Base-by-base conservation (phyloP, 2,113 vertebrate genomes). In the Cranoglanis bouderius region DNA sequence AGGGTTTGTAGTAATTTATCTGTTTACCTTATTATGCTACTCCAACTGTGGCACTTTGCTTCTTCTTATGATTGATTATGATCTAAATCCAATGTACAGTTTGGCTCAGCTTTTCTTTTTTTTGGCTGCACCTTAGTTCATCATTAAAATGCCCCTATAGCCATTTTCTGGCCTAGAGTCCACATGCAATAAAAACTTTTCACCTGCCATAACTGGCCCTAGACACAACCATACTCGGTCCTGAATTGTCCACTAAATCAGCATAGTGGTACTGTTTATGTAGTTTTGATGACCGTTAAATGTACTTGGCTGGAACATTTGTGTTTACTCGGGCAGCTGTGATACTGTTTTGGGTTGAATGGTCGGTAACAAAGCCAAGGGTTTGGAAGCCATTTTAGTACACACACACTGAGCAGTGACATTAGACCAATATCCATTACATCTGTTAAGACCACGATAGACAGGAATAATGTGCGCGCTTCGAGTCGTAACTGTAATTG, bases 371-470 rank as follows among this genome's bases (percentile, higher is more conserved):
- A 75, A 75, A 77, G 85, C 53, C 26, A 29, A 59, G 24, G 38
- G 46, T 61, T 59, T 59, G 24, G 26, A 72, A 57, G n/a, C 35
- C 53, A 53, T 57, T 77, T 40, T 16, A 18, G n/a, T 43, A 35
- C 72, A 35, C 32, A 59, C 35, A 55, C 32, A 63, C 59, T 40
- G 32, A 74, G 35, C 70, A 86, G 40, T 77, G 16, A 19, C 70
- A 86, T 86, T 59, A n/a, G n/a, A n/a, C n/a, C n/a, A 61, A 86
- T 59, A 86, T 61, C 53, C 51, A 61, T 19, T 40, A 40, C 35
- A 19, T 40, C 67, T 67, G 12, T 14, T 35, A 16, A 70, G 35
- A 16, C 32, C 49, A 61, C 2, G 59, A 29, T 26, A 61, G 8
- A 72, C 67, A 72, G 16, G 32, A 38, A 35, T 65, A 29, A 65